A percentile compares a stretch with the other conserved stretches of the same genome.
Evolutionary conservation across 2,113 vertebrate species (phyloP).

Genomic region (Caranx melampygus): DNA sequence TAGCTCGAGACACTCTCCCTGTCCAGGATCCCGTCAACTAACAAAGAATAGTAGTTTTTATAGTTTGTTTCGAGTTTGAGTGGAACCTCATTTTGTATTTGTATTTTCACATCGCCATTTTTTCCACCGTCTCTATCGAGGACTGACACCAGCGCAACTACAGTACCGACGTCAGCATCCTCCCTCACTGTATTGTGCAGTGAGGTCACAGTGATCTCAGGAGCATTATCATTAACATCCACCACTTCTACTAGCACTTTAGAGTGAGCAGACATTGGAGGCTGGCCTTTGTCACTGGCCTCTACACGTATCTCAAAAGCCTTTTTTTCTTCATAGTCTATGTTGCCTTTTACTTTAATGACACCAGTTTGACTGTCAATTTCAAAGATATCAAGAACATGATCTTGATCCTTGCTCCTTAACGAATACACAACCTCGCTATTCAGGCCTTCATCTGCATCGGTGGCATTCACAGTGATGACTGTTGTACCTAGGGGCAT

Average conservation of each 20-base stretch:
- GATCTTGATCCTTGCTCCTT: conserved; percentile 74
- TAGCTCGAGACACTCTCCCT: conserved; percentile 85
- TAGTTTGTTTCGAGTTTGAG: conserved; percentile 89
- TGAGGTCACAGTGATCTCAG: conserved; percentile 84
- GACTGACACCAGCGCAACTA: conserved; percentile 87
- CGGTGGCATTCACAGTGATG: conserved; percentile 79
- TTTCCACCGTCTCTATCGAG: conserved; percentile 86
- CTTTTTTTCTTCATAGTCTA: conserved; percentile 85
- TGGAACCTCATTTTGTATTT: conserved; percentile 78
- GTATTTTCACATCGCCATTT: conserved; percentile 85
- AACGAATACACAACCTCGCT: conserved; percentile 78
- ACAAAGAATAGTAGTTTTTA: conserved; percentile 88
- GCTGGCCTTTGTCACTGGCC: conserved; percentile 83
- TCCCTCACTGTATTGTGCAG: conserved; percentile 85
- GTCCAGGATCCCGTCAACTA: conserved; percentile 85
- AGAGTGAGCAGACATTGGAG: conserved; percentile 82
- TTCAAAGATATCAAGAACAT: conserved; percentile 74
- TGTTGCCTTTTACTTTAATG: conserved; percentile 72
- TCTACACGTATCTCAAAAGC: conserved; percentile 86
- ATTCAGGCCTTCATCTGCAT: conserved; percentile 85
- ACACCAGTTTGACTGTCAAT: conserved; percentile 71
- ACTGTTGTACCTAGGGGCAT: conserved; percentile 68
- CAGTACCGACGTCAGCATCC: conserved; percentile 83
- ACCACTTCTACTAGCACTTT: conserved; percentile 84
- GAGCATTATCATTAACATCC: conserved; percentile 89